Conservation (phyloP, 2,113 vertebrate species). For the Labeo rohita region DNA sequence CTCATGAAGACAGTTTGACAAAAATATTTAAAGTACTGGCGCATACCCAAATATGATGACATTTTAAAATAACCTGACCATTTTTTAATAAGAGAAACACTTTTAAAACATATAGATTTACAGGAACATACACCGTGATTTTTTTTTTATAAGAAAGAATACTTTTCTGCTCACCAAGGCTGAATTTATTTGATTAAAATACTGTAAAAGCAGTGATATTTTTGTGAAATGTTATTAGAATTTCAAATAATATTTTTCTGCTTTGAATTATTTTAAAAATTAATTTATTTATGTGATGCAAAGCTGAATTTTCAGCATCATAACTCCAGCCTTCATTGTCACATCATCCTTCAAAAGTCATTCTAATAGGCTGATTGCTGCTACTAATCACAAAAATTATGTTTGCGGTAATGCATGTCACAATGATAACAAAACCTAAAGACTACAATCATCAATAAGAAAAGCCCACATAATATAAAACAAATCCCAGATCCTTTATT, state of each 20-base stretch:
- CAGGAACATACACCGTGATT: background rate
- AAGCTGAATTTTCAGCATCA: no score
- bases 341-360: no score
- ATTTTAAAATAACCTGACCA: background rate
- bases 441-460: background rate
- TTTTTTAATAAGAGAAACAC: background rate
- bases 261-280: background rate
- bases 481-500: no score
- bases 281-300: no score
- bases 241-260: background rate
- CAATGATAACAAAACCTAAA: background rate
- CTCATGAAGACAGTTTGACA: slow-evolving; percentile 65
- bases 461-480: background rate
- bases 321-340: no score
- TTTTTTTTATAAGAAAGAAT: no score
- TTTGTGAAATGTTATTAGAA: background rate
- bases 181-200: background rate
- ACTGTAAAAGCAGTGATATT: background rate
- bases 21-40: background rate
- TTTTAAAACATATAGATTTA: background rate
- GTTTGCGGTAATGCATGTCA: no score
- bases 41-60: background rate
- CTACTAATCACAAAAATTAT: no score
- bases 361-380: no score
- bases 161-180: no score